Evolutionary conservation across 2,888 invertebrate genomes (phyloP), one percentile per base, ranked within the genome.

Genomic region (Amphimallon solstitiale): DNA sequence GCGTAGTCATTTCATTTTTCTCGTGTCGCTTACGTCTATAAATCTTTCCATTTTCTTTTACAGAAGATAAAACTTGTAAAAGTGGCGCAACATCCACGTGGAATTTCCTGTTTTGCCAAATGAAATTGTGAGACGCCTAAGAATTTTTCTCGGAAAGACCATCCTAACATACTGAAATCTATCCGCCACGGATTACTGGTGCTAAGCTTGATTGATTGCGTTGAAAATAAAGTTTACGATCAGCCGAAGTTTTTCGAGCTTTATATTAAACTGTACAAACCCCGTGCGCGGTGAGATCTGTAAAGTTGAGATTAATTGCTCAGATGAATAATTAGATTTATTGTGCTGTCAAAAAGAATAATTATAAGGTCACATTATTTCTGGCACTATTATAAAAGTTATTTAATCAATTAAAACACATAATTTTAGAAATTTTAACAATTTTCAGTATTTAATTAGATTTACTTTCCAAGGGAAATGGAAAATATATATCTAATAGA

Each of bases 11-110:
- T n/a, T 14, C 43, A 59, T 59, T 59, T 43, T 34, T 17, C 40
- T 7, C 10, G 34, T 43, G 29, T 4, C 23, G 34, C 14, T 43
- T 7, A 10, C 6, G 14, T 15, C 17, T 49, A 68, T 68, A 68
- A 68, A 68, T 68, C 68, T 66, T 45, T 6, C 23, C 40, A 15
- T 43, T 59, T 70, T 63, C 70, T 70, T 73, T 73, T 68, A 71
- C 73, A 67, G 70, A 68, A 71, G 71, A 73, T 73, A 71, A 72
- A 73, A 73, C 71, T 71, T 70, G 69, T 68, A 67, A 69, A 70
- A 70, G 70, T 46, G 45, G 63, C 52, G 64, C 54, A 12, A 34
- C 35, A 52, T 62, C 38, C 59, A 60, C 46, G 19, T 12, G 54
- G 62, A 64, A 66, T 64, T 63, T 54, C 56, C 52, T 61, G 46